A percentile compares a stretch with the other conserved stretches of the same genome.
Evolutionary conservation across 1,140 invertebrate genomes (phyloP).

Genomic region (Drosophila bocki): DNA sequence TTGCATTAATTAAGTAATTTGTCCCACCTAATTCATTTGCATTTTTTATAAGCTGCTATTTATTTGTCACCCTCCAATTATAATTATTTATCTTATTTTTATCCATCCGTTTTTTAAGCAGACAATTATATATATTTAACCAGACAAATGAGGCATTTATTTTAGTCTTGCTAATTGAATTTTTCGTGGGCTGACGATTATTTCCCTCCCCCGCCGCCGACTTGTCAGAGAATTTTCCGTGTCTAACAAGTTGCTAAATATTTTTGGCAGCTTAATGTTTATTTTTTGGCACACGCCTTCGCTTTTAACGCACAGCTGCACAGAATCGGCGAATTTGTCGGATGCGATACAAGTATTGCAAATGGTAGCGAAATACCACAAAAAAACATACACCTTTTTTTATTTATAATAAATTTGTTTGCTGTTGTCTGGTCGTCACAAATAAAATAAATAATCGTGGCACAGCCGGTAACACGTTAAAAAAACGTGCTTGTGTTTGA

Average conservation of each 20-base stretch:
- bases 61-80: conserved; percentile 3
- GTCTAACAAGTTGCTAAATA: conserved; percentile 57
- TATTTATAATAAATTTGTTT: conserved; percentile 51
- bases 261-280: conserved; percentile 35
- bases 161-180: conserved; percentile 12
- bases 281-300: conserved; percentile 61
- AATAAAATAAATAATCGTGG: conserved; percentile 8
- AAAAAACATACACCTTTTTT: conserved; percentile 28
- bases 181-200: conserved; percentile 5
- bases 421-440: conserved; percentile 38
- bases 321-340: conserved; percentile 41
- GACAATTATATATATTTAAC: conserved; percentile 6
- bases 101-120: neutral
- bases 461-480: conserved; percentile 1
- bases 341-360: conserved; percentile 27
- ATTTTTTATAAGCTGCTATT: neutral
- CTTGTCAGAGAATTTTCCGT: conserved; percentile 17
- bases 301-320: conserved; percentile 37
- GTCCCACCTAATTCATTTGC: neutral
- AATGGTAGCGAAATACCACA: conserved; percentile 14
- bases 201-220: neutral
- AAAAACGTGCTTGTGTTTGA: conserved; percentile 7
- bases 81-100: neutral
- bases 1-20: neutral
- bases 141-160: conserved; percentile 13